Evolutionary conservation across 2,888 invertebrate species (phyloP).

Genomic region (Orthosia cruda): DNA sequence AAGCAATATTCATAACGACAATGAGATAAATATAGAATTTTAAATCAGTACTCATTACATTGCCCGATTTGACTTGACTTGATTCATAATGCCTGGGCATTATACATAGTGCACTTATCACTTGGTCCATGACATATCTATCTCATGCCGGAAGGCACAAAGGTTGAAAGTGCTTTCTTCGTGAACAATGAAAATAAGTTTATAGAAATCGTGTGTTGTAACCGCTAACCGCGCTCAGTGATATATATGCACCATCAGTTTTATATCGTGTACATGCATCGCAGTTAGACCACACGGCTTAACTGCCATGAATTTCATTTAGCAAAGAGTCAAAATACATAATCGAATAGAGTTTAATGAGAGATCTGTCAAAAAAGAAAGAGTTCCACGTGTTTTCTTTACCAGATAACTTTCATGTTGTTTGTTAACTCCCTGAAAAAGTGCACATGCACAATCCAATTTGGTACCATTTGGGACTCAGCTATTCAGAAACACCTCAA

Average conservation of each 20-base stretch:
- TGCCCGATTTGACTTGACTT: too few species aligned
- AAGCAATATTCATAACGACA: too few species aligned
- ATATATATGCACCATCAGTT: conserved; percentile 74
- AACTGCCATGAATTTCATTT: not conserved
- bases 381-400: not conserved
- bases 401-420: not conserved
- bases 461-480: not conserved
- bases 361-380: too few species aligned
- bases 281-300: conserved; percentile 15
- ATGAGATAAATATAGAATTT: too few species aligned
- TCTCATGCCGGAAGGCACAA: conserved; percentile 75
- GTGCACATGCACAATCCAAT: not conserved
- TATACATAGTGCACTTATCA: too few species aligned
- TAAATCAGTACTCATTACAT: too few species aligned
- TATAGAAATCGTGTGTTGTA: conserved; percentile 76
- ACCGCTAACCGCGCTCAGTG: conserved; percentile 76
- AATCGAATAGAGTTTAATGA: too few species aligned
- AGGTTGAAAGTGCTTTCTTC: conserved; percentile 73
- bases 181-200: conserved; percentile 80
- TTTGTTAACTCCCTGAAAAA: not conserved
- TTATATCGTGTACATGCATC: conserved; percentile 68
- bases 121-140: conserved; percentile 28
- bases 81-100: too few species aligned
- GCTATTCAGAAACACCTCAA: too few species aligned
- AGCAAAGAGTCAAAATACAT: not conserved